A percentile compares a stretch with the other conserved stretches of the same genome.
Evolutionary conservation across 2,888 invertebrate species (phyloP).

Genomic region (Danaus chrysippus): DNA sequence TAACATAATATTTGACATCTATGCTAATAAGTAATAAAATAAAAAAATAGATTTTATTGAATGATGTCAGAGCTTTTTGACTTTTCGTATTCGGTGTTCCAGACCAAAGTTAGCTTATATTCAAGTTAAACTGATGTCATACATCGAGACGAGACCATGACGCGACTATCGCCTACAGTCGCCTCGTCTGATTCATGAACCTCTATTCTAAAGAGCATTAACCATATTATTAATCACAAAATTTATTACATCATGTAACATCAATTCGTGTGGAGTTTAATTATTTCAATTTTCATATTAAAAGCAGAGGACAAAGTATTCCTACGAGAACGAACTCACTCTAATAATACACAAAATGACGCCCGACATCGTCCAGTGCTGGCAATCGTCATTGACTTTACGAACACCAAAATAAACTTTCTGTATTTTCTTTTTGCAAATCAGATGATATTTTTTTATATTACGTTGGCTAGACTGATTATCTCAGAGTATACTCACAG

Average conservation of each 20-base stretch:
- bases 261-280: constrained; percentile 11
- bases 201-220: no score
- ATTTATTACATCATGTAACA: constrained; percentile 11
- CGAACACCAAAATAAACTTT: constrained; percentile 60
- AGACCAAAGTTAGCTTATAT: constrained; percentile 15
- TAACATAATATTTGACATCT: no score
- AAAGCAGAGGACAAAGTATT: constrained; percentile 31
- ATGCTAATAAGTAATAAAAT: no score
- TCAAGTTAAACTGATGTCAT: constrained; percentile 25
- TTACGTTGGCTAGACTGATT: constrained; percentile 35
- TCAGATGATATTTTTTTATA: constrained; percentile 34
- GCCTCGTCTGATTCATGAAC: constrained; percentile 29
- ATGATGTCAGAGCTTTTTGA: not conserved
- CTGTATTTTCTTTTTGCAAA: constrained; percentile 47
- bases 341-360: constrained; percentile 42
- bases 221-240: constrained; percentile 16
- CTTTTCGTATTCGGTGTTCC: constrained; percentile 24
- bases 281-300: constrained; percentile 23
- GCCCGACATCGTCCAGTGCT: constrained; percentile 34
- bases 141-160: constrained; percentile 25
- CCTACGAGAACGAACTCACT: constrained; percentile 33
- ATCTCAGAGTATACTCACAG: not conserved
- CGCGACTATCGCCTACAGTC: constrained; percentile 31
- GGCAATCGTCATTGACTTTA: constrained; percentile 58
- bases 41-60: no score